Evolutionary conservation across 2,888 invertebrate genomes (phyloP).

Genomic region (Polymixis lichenea): DNA sequence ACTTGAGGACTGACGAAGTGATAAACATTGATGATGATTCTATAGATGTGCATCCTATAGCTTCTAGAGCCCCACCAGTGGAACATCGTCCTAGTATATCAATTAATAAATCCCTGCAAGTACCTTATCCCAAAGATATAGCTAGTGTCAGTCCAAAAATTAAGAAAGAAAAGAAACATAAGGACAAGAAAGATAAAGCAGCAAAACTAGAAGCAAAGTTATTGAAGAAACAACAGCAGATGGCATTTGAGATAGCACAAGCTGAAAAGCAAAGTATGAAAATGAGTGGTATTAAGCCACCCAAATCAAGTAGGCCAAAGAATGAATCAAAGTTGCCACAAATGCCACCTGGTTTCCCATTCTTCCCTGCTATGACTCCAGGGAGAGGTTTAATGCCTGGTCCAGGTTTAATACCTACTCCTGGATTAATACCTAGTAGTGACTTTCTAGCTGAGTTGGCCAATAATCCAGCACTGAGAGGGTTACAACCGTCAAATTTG

Average conservation of each 20-base stretch:
- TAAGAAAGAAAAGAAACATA: constrained; percentile 91
- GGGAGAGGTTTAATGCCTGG: constrained; percentile 91
- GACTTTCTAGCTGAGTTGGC: constrained; percentile 85
- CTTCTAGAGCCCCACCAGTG: constrained; percentile 71
- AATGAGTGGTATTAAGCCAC: constrained; percentile 78
- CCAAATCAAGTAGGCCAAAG: constrained; percentile 85
- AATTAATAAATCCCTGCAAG: constrained; percentile 86
- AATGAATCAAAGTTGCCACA: constrained; percentile 84
- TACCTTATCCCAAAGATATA: constrained; percentile 88
- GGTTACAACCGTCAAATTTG: constrained; percentile 82
- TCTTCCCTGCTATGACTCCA: constrained; percentile 86
- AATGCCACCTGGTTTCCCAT: constrained; percentile 86
- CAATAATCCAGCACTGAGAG: constrained; percentile 87
- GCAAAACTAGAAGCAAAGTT: constrained; percentile 87
- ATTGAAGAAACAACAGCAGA: constrained; percentile 86
- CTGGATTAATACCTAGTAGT: constrained; percentile 87
- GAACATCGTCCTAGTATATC: constrained; percentile 83
- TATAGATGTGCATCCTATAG: constrained; percentile 79
- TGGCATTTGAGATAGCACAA: constrained; percentile 84
- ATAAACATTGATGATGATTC: constrained; percentile 88
- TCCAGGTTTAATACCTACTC: constrained; percentile 85
- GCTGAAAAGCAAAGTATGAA: constrained; percentile 83
- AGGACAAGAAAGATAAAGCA: constrained; percentile 88
- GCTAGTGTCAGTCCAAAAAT: constrained; percentile 90
- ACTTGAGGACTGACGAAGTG: constrained; percentile 88